Conservation (phyloP, 2,888 invertebrate genomes). For the Lacanobia wlatinum region DNA sequence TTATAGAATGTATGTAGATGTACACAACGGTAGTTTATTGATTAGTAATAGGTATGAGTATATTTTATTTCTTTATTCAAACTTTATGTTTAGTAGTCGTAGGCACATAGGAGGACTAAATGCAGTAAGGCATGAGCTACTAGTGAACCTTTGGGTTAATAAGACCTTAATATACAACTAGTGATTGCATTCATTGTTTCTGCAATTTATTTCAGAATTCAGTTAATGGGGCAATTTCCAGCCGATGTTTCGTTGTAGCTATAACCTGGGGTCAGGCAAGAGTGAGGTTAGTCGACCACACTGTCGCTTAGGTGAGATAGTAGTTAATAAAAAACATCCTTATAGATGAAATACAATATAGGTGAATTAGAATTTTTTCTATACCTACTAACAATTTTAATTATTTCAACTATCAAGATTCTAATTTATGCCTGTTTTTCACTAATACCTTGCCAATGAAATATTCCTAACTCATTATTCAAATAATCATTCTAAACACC, state of each 20-base stretch:
- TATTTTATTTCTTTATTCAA: too few relatives aligned
- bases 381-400: background rate
- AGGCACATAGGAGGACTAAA: too few relatives aligned
- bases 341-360: too few relatives aligned
- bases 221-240: background rate
- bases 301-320: background rate
- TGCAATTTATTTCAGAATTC: background rate
- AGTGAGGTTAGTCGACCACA: background rate
- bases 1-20: constrained; percentile 45
- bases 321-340: background rate
- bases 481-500: constrained; percentile 4
- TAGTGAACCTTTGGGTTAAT: too few relatives aligned
- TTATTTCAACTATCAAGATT: background rate
- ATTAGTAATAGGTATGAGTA: background rate
- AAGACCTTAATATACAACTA: background rate
- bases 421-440: background rate
- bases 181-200: background rate
- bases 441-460: constrained; percentile 24
- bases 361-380: too few relatives aligned
- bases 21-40: constrained; percentile 6
- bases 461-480: constrained; percentile 22
- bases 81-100: too few relatives aligned
- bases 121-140: too few relatives aligned
- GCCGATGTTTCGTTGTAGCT: background rate
- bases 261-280: background rate